Percentiles rank a stretch among this genome's conserved stretches.
phyloP scores from a whole-genome alignment of 2,888 invertebrate species.

The Mesopsocus fuscifrons region DNA sequence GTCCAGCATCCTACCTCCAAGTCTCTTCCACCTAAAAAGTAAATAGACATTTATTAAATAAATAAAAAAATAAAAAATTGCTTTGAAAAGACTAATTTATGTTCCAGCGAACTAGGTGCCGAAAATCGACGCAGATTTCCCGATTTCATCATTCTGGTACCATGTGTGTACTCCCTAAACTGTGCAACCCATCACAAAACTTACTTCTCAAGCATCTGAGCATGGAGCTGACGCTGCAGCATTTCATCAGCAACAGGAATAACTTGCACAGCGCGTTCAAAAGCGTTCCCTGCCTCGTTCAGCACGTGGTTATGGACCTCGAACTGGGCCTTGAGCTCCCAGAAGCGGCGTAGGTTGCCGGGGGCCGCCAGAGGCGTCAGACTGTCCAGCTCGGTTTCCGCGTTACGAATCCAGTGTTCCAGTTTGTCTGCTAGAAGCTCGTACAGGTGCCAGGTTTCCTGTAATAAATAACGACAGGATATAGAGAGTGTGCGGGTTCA shows the following conservation, averaged over 20 bases:
- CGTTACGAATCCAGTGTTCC: conserved; percentile 55
- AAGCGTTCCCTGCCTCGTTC: conserved; percentile 47
- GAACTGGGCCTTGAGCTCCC: conserved; percentile 76
- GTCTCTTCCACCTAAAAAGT: conserved; percentile 12
- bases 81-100: too few relatives aligned
- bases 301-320: conserved; percentile 63
- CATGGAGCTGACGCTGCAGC: conserved; percentile 58
- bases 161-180: too few relatives aligned
- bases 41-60: too few relatives aligned
- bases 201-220: conserved; percentile 52
- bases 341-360: conserved; percentile 62
- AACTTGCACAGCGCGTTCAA: conserved; percentile 58
- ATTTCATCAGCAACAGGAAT: conserved; percentile 71
- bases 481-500: too few relatives aligned
- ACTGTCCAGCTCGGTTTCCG: conserved; percentile 46
- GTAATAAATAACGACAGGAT: background rate
- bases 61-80: background rate
- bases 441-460: conserved; percentile 51
- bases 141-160: too few relatives aligned
- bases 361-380: conserved; percentile 40
- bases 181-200: too few relatives aligned
- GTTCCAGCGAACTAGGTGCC: too few relatives aligned
- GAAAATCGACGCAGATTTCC: too few relatives aligned
- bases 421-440: conserved; percentile 52
- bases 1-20: conserved; percentile 21